These are phyloP conservation scores for Cephalopholis sonnerati DNA, from an alignment of 2,113 vertebrate genomes.

Conservation along the genomic window DNA sequence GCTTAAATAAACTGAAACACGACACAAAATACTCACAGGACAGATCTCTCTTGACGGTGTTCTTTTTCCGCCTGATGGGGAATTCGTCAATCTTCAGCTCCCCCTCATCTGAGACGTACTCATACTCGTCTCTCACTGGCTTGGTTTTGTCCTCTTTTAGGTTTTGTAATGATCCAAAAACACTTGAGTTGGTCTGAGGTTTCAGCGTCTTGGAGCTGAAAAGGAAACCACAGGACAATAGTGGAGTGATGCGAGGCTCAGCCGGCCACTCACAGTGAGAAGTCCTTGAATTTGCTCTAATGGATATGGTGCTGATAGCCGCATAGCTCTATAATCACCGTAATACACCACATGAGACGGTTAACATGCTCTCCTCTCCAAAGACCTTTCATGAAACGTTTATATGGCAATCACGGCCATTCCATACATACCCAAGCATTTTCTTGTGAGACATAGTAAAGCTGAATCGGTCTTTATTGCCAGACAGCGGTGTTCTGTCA, in stretches of 20 bases:
- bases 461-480: conserved; percentile 95
- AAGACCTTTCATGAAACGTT: conserved; percentile 11
- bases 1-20: conserved; percentile 21
- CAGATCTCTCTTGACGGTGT: conserved; percentile 91
- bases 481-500: conserved; percentile 89
- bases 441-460: conserved; percentile 96
- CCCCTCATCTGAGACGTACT: conserved; percentile 97
- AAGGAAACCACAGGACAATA: conserved; percentile 63
- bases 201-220: conserved; percentile 93
- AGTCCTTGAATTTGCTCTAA: conserved; percentile 61
- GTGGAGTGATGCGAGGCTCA: conserved; percentile 25
- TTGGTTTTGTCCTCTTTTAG: conserved; percentile 97
- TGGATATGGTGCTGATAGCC: conserved; percentile 51
- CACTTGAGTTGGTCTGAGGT: conserved; percentile 90
- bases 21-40: conserved; percentile 89
- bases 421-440: conserved; percentile 88
- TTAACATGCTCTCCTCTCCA: conserved; percentile 2
- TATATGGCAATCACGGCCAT: neutral
- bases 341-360: conserved; percentile 38
- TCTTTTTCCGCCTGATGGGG: conserved; percentile 98
- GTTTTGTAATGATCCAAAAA: conserved; percentile 97
- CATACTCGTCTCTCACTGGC: conserved; percentile 95
- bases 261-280: conserved; percentile 3
- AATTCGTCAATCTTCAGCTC: conserved; percentile 99
- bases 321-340: conserved; percentile 52